Percentiles rank a stretch among this genome's conserved stretches.
phyloP scores from a whole-genome alignment of 2,113 vertebrate species.

The Tinamus guttatus region DNA sequence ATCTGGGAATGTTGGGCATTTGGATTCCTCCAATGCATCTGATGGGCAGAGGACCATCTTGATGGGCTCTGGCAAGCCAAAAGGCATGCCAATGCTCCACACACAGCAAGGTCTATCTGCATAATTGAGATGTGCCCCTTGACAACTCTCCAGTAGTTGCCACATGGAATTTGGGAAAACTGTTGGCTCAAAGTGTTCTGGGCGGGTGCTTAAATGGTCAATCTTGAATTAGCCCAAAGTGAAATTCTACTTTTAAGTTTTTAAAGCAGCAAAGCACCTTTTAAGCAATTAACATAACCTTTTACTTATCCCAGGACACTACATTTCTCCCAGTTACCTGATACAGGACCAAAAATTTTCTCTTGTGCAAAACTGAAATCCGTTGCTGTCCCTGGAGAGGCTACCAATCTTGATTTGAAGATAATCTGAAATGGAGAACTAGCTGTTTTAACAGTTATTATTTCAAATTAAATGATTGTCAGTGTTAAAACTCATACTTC shows the following conservation, averaged over 20 bases:
- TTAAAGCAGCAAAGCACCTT: neutral
- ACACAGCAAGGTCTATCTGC: neutral
- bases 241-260: neutral
- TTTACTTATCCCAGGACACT: neutral
- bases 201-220: neutral
- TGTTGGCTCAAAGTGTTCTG: neutral
- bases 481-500: neutral
- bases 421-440: neutral
- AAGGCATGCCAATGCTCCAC: neutral
- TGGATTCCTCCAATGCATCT: neutral
- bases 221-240: neutral
- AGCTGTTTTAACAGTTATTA: neutral
- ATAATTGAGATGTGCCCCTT: neutral
- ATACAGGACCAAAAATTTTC: neutral
- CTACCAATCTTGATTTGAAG: neutral
- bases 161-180: neutral
- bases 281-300: neutral
- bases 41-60: neutral
- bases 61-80: neutral
- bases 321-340: neutral
- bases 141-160: neutral
- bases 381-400: neutral
- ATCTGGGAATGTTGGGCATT: neutral
- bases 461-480: neutral
- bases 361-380: neutral